Evolutionary conservation across 2,888 invertebrate species (phyloP), one percentile per base, ranked within the genome.

Genomic region (Lycia hirtaria): DNA sequence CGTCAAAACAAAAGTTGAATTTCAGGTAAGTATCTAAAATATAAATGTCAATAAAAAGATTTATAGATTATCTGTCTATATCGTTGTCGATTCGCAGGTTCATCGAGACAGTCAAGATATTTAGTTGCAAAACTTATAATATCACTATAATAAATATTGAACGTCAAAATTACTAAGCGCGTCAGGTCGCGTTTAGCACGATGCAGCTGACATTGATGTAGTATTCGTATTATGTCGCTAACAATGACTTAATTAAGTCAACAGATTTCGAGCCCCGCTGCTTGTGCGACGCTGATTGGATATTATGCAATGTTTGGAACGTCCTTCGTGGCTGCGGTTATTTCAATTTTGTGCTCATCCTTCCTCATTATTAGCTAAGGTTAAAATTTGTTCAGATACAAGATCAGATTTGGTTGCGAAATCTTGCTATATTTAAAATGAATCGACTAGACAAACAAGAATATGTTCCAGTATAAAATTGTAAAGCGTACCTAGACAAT

Each of bases 171-270:
- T 4, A 22, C 22, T 40, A 19, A 37, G 20, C 19, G 1, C 9
- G 17, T 19, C 4, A 35, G 19, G 4, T 17, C 35, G 32, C 7
- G 4, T 10, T n/a, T 19, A n/a, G 43, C 28, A 37, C 37, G 9
- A 20, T 1, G 15, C 19, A 19, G n/a, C 37, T 63, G 67, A 64
- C 65, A 68, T 65, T 73, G 69, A 69, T 69, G 44, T 56, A 65
- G 62, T 60, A 56, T 66, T 69, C 68, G 60, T 54, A 53, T 66
- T 69, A 67, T 72, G 71, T 71, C 69, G 65, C 64, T 62, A 65
- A 75, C 76, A 75, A 75, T 76, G 68, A 75, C 69, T 74, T 71
- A 71, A 75, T 77, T 74, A 74, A 73, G 65, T 75, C 72, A 73
- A 72, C 67, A 71, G 14, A 59, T 44, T 48, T 44, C 43, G 47